Base-by-base conservation (phyloP, 2,888 invertebrate genomes). In the Pegoplata infirma region DNA sequence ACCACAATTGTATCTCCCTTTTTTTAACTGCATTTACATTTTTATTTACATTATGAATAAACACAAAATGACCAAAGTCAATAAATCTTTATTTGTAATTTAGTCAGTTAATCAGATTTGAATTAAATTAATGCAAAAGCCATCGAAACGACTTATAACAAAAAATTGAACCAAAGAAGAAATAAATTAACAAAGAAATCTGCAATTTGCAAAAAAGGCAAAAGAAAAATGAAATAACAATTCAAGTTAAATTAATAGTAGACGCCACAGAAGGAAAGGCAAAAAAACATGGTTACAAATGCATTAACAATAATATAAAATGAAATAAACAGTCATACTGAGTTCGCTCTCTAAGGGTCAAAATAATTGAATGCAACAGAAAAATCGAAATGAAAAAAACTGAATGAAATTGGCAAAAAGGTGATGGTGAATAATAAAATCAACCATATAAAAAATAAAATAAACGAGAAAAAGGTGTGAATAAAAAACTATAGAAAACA, bases 21-120 rank as follows among this genome's bases (percentile, higher is more conserved):
- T n/a, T n/a, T n/a, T n/a, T n/a, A n/a, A n/a, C n/a, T n/a, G n/a
- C n/a, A n/a, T n/a, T n/a, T 25, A 25, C 25, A 25, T 5, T 25
- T 3, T 25, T 25, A 25, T 5, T 3, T 25, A 5, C 3, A 5
- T 40, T 40, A n/a, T 40, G 36, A n/a, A n/a, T 40, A 40, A 40
- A 40, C 23, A 61, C 25, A 23, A 55, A 72, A 40, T 61, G 55
- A 17, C 64, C 66, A 66, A 59, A 25, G 61, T 53, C 71, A 72
- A 71, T 67, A 76, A 76, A 76, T 69, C 69, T 76, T 51, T 19
- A 23, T n/a, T n/a, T 51, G 63, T 69, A 76, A 69, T 69, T 69
- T 76, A 64, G 58, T 59, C 21, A 61, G 55, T 76, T 76, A 71
- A 72, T 76, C 71, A 59, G 76, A 76, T 76, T 76, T 61, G 61